These are phyloP conservation scores for Aplochiton taeniatus DNA, from an alignment of 2,797 vertebrate species.

Conservation along the genomic window DNA sequence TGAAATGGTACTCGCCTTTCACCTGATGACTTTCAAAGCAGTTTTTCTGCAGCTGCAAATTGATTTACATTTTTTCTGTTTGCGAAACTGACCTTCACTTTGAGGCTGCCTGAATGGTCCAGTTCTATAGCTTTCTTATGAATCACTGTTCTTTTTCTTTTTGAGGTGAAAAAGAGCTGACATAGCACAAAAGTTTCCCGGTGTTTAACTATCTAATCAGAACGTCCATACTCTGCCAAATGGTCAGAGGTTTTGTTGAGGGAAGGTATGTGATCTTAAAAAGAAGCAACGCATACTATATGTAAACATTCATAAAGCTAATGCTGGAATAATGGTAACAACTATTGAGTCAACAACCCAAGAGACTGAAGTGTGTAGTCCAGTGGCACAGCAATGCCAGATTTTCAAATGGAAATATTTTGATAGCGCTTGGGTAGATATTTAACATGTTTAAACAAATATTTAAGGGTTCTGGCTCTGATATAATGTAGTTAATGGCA, in stretches of 20 bases:
- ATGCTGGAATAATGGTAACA: conserved; percentile 18
- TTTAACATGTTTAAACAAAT: neutral
- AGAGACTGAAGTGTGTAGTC: conserved; percentile 22
- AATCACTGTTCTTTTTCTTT: conserved; percentile 58
- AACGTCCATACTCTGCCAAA: conserved; percentile 60
- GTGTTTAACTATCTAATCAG: conserved; percentile 71
- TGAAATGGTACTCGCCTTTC: conserved; percentile 49
- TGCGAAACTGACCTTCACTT: conserved; percentile 42
- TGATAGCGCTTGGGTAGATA: neutral
- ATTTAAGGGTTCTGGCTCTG: neutral
- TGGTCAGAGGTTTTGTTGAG: conserved; percentile 35
- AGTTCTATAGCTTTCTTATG: conserved; percentile 47
- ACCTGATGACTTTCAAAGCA: conserved; percentile 52
- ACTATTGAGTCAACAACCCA: conserved; percentile 22
- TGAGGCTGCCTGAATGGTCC: conserved; percentile 44
- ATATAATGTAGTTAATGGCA: no score
- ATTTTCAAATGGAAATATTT: neutral
- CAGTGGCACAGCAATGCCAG: neutral
- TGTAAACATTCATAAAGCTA: conserved; percentile 33
- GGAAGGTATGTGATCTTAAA: conserved; percentile 16
- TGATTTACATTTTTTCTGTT: conserved; percentile 62
- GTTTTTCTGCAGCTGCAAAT: conserved; percentile 42
- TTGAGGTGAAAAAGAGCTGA: conserved; percentile 72
- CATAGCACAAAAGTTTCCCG: conserved; percentile 70
- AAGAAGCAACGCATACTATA: conserved; percentile 24